Conservation (phyloP, 2,113 vertebrate species). For the Otis tarda region DNA sequence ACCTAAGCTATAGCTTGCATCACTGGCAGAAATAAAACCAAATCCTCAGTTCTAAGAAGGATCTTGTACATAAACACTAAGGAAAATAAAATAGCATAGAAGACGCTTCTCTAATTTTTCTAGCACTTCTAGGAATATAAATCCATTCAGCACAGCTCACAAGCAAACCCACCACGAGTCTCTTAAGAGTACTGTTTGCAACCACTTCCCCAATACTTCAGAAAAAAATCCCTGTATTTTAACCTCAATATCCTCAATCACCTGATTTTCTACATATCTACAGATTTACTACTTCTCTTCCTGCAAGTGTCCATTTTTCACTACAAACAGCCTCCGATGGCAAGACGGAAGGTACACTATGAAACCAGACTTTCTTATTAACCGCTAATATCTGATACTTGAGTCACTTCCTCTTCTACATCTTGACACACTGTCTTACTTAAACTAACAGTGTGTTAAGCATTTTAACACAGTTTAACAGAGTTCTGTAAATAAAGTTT, state of each 20-base stretch:
- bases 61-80: background rate
- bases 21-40: background rate
- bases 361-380: background rate
- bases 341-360: background rate
- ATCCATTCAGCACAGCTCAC: background rate
- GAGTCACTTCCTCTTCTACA: background rate
- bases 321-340: background rate
- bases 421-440: background rate
- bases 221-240: rapidly evolving
- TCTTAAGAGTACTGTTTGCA: rapidly evolving
- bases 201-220: background rate
- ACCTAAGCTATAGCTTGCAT: background rate
- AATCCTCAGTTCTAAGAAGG: background rate
- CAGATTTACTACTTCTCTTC: background rate
- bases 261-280: background rate
- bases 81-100: background rate
- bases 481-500: background rate
- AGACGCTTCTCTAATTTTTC: background rate
- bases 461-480: background rate
- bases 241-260: background rate
- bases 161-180: background rate
- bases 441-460: background rate
- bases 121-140: background rate
- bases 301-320: background rate
- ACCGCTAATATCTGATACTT: background rate